phyloP scores from a whole-genome alignment of 2,888 invertebrate species.

The Heliconius ismenius region DNA sequence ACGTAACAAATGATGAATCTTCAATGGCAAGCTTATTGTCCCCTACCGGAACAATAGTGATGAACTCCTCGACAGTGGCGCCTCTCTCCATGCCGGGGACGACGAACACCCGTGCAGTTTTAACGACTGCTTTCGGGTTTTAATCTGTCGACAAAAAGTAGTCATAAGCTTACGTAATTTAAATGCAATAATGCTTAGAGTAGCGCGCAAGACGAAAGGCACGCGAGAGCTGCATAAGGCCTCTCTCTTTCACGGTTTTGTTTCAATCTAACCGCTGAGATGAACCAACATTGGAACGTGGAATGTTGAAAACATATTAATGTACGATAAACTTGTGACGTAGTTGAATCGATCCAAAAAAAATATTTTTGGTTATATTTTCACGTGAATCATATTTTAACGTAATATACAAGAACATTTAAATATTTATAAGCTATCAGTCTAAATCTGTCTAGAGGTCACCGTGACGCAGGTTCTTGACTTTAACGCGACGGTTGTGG shows the following conservation, averaged over 20 bases:
- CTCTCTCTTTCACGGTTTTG: constrained; percentile 75
- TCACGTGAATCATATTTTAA: not conserved
- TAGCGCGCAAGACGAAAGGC: constrained; percentile 57
- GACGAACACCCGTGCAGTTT: constrained; percentile 60
- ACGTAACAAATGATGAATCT: constrained; percentile 81
- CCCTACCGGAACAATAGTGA: constrained; percentile 83
- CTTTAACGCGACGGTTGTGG: no score
- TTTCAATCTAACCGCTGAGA: constrained; percentile 47
- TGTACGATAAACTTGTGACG: not conserved
- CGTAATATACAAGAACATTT: not conserved
- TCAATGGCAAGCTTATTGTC: constrained; percentile 65
- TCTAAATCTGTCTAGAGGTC: no score
- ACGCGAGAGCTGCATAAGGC: constrained; percentile 62
- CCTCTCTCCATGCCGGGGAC: constrained; percentile 77
- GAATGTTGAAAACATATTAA: not conserved
- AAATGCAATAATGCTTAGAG: constrained; percentile 54
- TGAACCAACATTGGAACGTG: constrained; percentile 11
- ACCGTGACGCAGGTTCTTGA: no score
- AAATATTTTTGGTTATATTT: not conserved
- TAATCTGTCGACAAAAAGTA: constrained; percentile 71
- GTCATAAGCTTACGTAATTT: constrained; percentile 67
- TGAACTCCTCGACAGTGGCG: constrained; percentile 77
- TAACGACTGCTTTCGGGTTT: constrained; percentile 59
- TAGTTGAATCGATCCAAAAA: not conserved
- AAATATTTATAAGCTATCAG: not conserved